phyloP scores from a whole-genome alignment of 2,888 invertebrate species.

The Tenthredo mesomela region DNA sequence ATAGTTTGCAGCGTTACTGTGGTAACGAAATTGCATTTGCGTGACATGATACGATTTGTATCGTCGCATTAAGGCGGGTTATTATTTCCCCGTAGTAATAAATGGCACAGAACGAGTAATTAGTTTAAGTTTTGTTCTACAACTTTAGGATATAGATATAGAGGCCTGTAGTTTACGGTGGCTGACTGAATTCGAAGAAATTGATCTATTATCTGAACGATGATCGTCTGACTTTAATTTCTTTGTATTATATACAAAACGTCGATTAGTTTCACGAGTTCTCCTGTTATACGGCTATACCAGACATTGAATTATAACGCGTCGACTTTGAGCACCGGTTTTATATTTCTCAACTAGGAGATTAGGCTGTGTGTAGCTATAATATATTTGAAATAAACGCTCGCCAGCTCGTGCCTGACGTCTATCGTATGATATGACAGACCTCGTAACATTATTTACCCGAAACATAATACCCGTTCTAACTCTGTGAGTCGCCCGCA shows the following conservation, averaged over 20 bases:
- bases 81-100: slow-evolving; percentile 29
- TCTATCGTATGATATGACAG: slow-evolving; percentile 37
- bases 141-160: slow-evolving; percentile 29
- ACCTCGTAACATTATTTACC: slow-evolving; percentile 50
- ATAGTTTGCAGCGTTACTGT: slow-evolving; percentile 32
- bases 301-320: slow-evolving; percentile 4
- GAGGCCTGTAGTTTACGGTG: neutral
- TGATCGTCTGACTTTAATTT: slow-evolving; percentile 4
- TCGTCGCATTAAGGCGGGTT: slow-evolving; percentile 31
- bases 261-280: neutral
- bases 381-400: neutral
- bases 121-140: slow-evolving; percentile 36
- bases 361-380: neutral
- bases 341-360: slow-evolving; percentile 17
- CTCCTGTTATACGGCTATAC: neutral
- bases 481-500: slow-evolving; percentile 40
- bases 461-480: slow-evolving; percentile 42
- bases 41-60: slow-evolving; percentile 45
- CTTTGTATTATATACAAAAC: slow-evolving; percentile 7
- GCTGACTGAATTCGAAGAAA: slow-evolving; percentile 34
- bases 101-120: slow-evolving; percentile 34
- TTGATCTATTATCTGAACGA: slow-evolving; percentile 3
- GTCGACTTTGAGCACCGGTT: neutral
- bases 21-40: slow-evolving; percentile 49
- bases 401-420: slow-evolving; percentile 18